Conservation (phyloP, 2,888 invertebrate genomes). For the Helleia helle region DNA sequence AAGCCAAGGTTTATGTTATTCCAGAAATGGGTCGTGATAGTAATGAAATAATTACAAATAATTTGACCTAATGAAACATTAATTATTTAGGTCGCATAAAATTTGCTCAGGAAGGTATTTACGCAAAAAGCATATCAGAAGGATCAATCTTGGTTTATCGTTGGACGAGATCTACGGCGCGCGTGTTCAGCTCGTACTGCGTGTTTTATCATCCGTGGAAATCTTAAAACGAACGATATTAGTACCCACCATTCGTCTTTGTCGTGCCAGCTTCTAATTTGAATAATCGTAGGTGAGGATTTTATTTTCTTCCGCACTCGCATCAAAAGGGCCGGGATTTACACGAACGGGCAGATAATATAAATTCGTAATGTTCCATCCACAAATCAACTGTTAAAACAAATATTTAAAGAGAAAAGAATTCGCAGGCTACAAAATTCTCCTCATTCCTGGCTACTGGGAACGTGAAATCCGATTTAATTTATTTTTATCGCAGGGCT, state of each 20-base stretch:
- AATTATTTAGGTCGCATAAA: constrained; percentile 40
- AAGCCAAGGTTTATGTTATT: too few species aligned
- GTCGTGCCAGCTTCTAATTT: constrained; percentile 71
- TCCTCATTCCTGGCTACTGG: constrained; percentile 66
- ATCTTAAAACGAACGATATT: constrained; percentile 63
- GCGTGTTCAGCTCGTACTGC: constrained; percentile 60
- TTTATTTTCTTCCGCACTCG: neutral
- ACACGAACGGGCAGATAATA: constrained; percentile 34
- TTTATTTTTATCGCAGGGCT: constrained; percentile 74
- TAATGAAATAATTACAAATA: too few species aligned
- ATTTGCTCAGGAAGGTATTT: constrained; percentile 52
- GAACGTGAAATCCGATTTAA: constrained; percentile 72
- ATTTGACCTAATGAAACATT: constrained; percentile 7
- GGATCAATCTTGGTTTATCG: constrained; percentile 68
- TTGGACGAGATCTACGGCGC: constrained; percentile 59
- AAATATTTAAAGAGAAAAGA: constrained; percentile 65
- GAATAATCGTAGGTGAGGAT: constrained; percentile 72
- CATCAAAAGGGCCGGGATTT: constrained; percentile 20
- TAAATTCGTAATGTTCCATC: constrained; percentile 67
- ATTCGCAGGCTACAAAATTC: constrained; percentile 65
- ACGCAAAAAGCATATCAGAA: constrained; percentile 67
- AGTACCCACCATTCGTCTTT: constrained; percentile 72
- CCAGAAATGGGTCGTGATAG: too few species aligned
- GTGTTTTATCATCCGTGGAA: constrained; percentile 49
- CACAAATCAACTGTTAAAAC: constrained; percentile 71